Evolutionary conservation across 2,888 invertebrate genomes (phyloP).

Genomic region (Trimorus sp.): DNA sequence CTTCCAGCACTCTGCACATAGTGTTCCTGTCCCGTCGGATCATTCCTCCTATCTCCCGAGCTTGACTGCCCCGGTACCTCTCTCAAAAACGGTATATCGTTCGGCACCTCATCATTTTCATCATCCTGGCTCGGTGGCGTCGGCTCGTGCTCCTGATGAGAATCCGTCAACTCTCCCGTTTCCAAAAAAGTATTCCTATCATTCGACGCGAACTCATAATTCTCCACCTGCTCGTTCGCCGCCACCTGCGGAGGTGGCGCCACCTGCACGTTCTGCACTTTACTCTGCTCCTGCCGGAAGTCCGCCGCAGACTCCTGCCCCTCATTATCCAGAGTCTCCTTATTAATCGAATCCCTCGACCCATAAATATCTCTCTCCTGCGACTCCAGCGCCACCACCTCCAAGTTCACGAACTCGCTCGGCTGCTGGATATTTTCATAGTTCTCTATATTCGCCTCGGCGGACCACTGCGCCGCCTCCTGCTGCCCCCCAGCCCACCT

Average conservation of each 20-base stretch:
- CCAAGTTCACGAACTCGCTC: constrained; percentile 77
- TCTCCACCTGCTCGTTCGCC: constrained; percentile 80
- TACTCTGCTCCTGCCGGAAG: constrained; percentile 73
- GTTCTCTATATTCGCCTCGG: constrained; percentile 77
- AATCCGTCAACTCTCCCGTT: constrained; percentile 80
- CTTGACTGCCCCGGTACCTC: constrained; percentile 80
- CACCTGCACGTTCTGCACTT: constrained; percentile 70
- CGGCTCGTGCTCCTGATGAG: constrained; percentile 78
- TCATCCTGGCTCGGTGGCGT: constrained; percentile 78
- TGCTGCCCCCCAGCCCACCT: constrained; percentile 68
- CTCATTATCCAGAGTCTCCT: constrained; percentile 78
- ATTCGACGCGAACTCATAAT: constrained; percentile 80
- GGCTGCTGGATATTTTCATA: constrained; percentile 79
- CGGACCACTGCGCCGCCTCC: constrained; percentile 69
- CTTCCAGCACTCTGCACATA: constrained; percentile 72
- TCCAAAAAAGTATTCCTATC: constrained; percentile 81
- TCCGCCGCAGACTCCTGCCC: constrained; percentile 63
- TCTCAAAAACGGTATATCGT: constrained; percentile 79
- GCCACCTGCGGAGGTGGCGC: constrained; percentile 74
- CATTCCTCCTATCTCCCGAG: constrained; percentile 78
- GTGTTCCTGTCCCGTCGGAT: constrained; percentile 80
- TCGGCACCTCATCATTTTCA: constrained; percentile 80
- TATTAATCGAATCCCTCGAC: constrained; percentile 75
- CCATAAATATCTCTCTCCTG: constrained; percentile 77
- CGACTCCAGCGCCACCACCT: constrained; percentile 75